Evolutionary conservation across 2,113 vertebrate species (phyloP), one percentile per base, ranked within the genome.

Genomic region (Synchiropus splendidus): DNA sequence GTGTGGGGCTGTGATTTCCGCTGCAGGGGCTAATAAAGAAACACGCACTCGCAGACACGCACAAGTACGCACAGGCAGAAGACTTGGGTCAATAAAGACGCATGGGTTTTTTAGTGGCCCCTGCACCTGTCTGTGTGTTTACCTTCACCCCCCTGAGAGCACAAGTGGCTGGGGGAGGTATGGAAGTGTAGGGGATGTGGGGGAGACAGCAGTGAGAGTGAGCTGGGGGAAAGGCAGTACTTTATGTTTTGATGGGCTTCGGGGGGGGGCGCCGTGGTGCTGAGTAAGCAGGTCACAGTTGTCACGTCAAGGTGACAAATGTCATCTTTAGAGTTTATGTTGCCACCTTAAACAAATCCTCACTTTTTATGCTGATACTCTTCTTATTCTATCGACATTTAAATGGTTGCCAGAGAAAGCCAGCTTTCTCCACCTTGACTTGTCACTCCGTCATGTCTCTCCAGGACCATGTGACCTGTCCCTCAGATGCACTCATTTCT

Each of bases 51-150:
- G 15, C 45, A 48, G 45, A 57, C 39, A 36, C 27, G 48, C 38
- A 48, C 49, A 43, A 44, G 45, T 10, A 35, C 40, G 21, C 31
- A 42, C 54, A 54, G 61, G 61, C 48, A 32, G 21, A 15, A 33
- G 12, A 18, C 18, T 67, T 62, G 1, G 51, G 42, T 11, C 42
- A 4, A 35, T 64, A 60, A 72, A 66, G 44, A 15, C 52, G 46
- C 62, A 55, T 64, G 62, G 42, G 58, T 51, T 4, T 39, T 65
- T 70, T 51, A 38, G 46, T 56, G 64, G 67, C 42, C 49, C 43
- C 51, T 56, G 71, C 78, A 81, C 78, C 78, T 81, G 78, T 77
- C 64, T 40, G 30, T 54, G 33, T 64, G 63, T 73, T 78, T 74
- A 75, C 63, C 61, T 45, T 75, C 51, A 39, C 51, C 58, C 48